Percentiles rank a stretch among this genome's conserved stretches.
Evolutionary conservation across 1,140 invertebrate species (phyloP).

Genomic region (Ruditapes philippinarum): DNA sequence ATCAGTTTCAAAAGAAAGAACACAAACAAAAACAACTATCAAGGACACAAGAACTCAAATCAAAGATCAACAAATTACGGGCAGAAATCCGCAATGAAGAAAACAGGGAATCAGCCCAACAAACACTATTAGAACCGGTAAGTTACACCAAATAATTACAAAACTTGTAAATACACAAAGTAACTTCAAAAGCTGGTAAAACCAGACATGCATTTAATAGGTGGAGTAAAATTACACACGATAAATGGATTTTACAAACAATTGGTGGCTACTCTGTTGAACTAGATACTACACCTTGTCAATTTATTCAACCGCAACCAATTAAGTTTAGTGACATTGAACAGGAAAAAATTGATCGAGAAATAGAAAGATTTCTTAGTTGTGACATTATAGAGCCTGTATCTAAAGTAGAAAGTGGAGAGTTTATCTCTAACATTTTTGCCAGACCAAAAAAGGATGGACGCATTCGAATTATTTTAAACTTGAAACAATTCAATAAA

Average conservation of each 20-base stretch:
- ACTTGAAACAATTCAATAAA: constrained; percentile 64
- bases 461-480: constrained; percentile 52
- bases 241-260: constrained; percentile 49
- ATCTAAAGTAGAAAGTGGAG: background rate
- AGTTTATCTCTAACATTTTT: constrained; percentile 70
- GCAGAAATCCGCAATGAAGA: too few species aligned
- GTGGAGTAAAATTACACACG: constrained; percentile 48
- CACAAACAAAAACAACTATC: too few species aligned
- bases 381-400: constrained; percentile 23
- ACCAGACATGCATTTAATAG: background rate
- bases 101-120: too few species aligned
- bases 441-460: constrained; percentile 63
- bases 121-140: too few species aligned
- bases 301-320: background rate
- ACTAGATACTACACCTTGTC: background rate
- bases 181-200: constrained; percentile 7
- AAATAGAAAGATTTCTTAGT: constrained; percentile 33
- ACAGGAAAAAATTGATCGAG: background rate
- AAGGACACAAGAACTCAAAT: too few species aligned
- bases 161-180: too few species aligned
- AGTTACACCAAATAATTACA: too few species aligned
- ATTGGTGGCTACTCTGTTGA: constrained; percentile 48
- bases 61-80: too few species aligned
- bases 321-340: constrained; percentile 19
- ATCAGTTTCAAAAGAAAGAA: too few species aligned